Base-by-base conservation (phyloP, 2,797 vertebrate species). In the Mus minutoides region DNA sequence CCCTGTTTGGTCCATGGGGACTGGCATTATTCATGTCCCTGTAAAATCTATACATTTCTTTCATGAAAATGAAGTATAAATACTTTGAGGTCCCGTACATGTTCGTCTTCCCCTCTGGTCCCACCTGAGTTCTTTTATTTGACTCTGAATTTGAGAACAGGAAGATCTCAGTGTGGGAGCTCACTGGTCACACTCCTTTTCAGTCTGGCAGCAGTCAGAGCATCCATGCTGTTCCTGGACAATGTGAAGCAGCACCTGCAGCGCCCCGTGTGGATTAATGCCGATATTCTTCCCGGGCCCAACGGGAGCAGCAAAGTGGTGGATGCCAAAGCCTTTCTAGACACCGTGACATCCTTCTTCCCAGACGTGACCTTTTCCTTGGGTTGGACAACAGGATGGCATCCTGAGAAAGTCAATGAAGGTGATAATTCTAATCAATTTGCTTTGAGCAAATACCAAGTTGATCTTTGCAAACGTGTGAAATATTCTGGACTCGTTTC, bases 211-310 rank as follows among this genome's bases (percentile, higher is more conserved):
- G 99, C 99, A 0, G 98, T 99, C 46, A 93, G 96, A 73, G 98
- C 99, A 0, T 99, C 99, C 64, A 94, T 99, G 98, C 87, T 82
- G 58, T 97, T 99, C 91, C 98, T 99, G 96, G 96, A 98, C 67
- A 75, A 94, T 0, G 84, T 98, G 87, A 97, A 98, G 96, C 92
- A 76, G 19, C 94, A 93, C 34, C 88, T 98, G 24, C 91, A 58
- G 6, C 95, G 95, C 43, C 99, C 99, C 0, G 96, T 99, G 83
- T 99, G 99, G 99, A 97, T 99, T 94, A 99, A 99, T 24, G 99
- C 99, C 0, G 99, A 99, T 52, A 97, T 99, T 94, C 98, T 99
- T 12, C 95, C 98, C 0, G 99, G 99, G 73, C 99, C 99, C 7
- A 99, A 99, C 3, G 99, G 99, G n/a, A 97, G 3, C 77, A 96